phyloP scores from a whole-genome alignment of 2,888 invertebrate genomes.

The Amphimallon solstitiale region DNA sequence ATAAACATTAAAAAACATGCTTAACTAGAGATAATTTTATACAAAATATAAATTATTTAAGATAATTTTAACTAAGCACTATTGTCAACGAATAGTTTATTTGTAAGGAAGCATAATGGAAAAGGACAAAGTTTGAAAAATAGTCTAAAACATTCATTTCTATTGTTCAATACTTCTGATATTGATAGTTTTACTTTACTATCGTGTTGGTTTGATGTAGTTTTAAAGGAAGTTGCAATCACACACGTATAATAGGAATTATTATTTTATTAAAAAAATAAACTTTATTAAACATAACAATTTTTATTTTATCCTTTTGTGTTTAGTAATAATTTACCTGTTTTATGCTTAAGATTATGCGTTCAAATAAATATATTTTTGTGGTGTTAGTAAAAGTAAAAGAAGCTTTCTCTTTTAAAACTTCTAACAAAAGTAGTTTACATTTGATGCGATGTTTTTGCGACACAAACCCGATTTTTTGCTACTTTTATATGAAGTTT shows the following conservation, averaged over 20 bases:
- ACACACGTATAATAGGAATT: constrained; percentile 44
- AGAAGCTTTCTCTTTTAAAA: constrained; percentile 24
- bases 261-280: constrained; percentile 49
- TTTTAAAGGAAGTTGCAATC: constrained; percentile 28
- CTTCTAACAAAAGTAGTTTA: constrained; percentile 21
- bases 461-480: constrained; percentile 33
- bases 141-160: background rate
- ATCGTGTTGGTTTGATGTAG: constrained; percentile 39
- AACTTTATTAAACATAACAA: constrained; percentile 52
- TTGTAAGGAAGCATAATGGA: constrained; percentile 26
- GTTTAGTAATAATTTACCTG: constrained; percentile 28
- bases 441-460: constrained; percentile 1
- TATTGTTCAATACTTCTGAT: constrained; percentile 30
- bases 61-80: constrained; percentile 35
- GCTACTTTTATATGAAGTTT: constrained; percentile 30
- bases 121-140: constrained; percentile 17
- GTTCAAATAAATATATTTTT: background rate
- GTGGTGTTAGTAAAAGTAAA: constrained; percentile 13
- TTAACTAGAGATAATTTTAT: no score
- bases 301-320: constrained; percentile 34
- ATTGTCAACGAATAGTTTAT: constrained; percentile 41
- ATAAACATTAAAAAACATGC: no score
- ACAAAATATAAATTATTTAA: constrained; percentile 11
- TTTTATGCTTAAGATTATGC: constrained; percentile 20
- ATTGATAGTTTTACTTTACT: constrained; percentile 42